Percentiles rank a stretch among this genome's conserved stretches.
Conservation (phyloP, 2,113 vertebrate genomes). For the Plectropomus leopardus region DNA sequence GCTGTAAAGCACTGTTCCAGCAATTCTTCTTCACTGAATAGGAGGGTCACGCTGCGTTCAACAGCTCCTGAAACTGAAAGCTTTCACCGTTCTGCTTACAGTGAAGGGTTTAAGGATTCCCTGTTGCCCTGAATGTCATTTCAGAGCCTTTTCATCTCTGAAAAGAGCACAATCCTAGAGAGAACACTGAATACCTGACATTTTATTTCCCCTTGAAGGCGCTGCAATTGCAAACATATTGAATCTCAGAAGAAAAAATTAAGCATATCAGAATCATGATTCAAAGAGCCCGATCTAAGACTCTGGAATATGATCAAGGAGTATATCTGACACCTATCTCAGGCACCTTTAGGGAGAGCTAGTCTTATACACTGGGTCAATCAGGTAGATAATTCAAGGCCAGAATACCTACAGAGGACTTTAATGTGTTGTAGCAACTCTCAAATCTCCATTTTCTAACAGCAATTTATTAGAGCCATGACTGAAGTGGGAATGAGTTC, state of each 20-base stretch:
- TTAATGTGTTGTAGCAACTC: background rate
- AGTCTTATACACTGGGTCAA: background rate
- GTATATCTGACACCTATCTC: background rate
- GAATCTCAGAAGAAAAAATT: background rate
- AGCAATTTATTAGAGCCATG: background rate
- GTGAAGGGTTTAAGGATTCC: conserved; percentile 3
- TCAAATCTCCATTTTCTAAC: conserved; percentile 21
- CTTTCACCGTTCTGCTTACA: background rate
- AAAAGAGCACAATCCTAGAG: background rate
- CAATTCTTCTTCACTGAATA: background rate
- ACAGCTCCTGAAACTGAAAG: conserved; percentile 1
- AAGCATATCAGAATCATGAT: background rate
- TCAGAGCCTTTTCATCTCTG: conserved; percentile 16
- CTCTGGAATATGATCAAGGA: background rate
- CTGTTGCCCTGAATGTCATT: background rate
- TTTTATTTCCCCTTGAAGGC: background rate
- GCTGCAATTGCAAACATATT: background rate
- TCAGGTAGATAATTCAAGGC: background rate
- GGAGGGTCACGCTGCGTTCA: background rate
- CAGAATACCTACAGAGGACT: background rate
- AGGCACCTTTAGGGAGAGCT: background rate
- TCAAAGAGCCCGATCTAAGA: background rate
- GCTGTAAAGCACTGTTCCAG: background rate
- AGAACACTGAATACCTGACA: background rate
- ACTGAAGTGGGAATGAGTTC: background rate